phyloP scores from a whole-genome alignment of 2,888 invertebrate species.

The Eurytoma adleriae region DNA sequence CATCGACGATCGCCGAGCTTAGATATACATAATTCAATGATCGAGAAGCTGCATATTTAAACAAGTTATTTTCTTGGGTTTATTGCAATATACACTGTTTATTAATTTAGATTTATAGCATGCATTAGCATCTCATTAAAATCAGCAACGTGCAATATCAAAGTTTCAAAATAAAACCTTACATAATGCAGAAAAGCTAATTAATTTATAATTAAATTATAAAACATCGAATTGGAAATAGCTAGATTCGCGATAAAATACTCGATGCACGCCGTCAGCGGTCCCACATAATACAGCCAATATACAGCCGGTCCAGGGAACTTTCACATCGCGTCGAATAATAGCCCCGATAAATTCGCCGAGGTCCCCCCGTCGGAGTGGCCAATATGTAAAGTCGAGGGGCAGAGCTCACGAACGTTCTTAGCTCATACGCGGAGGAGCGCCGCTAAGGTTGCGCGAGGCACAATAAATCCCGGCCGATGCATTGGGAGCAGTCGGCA shows the following conservation, averaged over 20 bases:
- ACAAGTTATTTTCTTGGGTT: slow-evolving; percentile 10
- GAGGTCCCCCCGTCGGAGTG: neutral
- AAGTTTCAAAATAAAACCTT: neutral
- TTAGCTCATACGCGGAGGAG: too few species aligned
- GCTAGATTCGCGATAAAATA: neutral
- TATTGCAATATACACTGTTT: neutral
- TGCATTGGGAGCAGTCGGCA: slow-evolving; percentile 29
- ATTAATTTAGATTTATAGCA: neutral
- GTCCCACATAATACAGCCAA: neutral
- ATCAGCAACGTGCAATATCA: neutral
- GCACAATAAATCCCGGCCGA: slow-evolving; percentile 31
- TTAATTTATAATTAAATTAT: neutral
- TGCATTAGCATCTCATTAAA: neutral
- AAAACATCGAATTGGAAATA: neutral
- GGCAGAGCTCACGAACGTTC: neutral
- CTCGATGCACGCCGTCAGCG: neutral
- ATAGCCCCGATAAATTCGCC: neutral
- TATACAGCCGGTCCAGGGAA: neutral
- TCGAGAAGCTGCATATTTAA: neutral
- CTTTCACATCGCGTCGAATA: neutral
- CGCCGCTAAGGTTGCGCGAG: neutral
- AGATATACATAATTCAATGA: slow-evolving; percentile 10
- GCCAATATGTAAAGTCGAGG: slow-evolving; percentile 1
- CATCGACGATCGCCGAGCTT: neutral
- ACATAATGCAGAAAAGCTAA: neutral